Conservation (phyloP, 2,113 vertebrate genomes). For the Leptocoma aspasia region DNA sequence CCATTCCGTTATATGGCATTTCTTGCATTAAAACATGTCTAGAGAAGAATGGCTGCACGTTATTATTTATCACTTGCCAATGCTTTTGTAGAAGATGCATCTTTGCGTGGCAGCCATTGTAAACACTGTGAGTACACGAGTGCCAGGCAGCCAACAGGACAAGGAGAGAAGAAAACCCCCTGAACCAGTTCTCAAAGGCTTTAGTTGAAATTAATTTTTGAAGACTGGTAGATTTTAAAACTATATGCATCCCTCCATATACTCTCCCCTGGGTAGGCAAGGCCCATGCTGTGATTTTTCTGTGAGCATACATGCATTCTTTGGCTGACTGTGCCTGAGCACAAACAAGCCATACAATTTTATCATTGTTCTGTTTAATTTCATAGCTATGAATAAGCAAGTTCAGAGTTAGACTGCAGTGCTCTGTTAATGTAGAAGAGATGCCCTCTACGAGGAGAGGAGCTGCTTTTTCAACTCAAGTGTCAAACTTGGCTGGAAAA, state of each 20-base stretch:
- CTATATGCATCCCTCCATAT: not conserved
- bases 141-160: not conserved
- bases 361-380: not conserved
- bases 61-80: not conserved
- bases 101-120: not conserved
- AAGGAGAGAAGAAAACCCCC: not conserved
- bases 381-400: not conserved
- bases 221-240: not conserved
- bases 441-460: not conserved
- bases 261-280: not conserved
- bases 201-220: not conserved
- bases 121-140: not conserved
- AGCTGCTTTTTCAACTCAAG: not conserved
- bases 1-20: not conserved
- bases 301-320: not conserved
- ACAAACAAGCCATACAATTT: not conserved
- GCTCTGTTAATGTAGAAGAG: not conserved
- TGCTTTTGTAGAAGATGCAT: not conserved
- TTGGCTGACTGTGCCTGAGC: not conserved
- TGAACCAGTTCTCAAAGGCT: not conserved
- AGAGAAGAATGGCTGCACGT: not conserved
- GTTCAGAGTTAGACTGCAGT: not conserved
- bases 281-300: not conserved
- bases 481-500: not conserved
- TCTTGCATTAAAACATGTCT: not conserved